Base-by-base conservation (phyloP, 1,140 invertebrate species). In the Pristionchus pacificus region DNA sequence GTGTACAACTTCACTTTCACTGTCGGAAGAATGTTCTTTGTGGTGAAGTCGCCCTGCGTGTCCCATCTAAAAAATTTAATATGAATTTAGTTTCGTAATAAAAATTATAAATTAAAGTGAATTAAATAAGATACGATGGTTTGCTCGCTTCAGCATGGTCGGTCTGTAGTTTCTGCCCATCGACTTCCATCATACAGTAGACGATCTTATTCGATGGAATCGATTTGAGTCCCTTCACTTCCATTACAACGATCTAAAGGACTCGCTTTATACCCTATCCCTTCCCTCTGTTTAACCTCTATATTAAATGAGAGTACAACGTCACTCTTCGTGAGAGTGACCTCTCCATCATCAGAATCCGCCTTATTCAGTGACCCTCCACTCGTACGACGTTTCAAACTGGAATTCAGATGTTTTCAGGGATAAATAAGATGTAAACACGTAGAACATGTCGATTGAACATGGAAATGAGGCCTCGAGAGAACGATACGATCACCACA, bases 101-200 rank as follows among this genome's bases (percentile, higher is more conserved):
- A 27, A 15, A n/a, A 13, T 24, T 63, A n/a, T 19, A 27, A 49
- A 24, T 10, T 19, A 6, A 63, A 72, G 19, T 2, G 28, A 32
- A 71, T 77, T n/a, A 24, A 3, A 76, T n/a, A 14, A 6, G 3
- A 10, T 29, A 71, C 60, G 60, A 59, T 61, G 29, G 95, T 86
- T 98, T 98, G 0, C 93, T 95, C 19, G 95, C 95, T 87, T 98
- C 95, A 1, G 95, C 95, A 86, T 98, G 95, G 87, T 98, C 97
- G 6, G 97, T 99, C 87, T 98, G 95, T 55, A 98, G 87, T 85
- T 98, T 98, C 84, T 97, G 93, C 31, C 86, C 86, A 75, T 98
- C 95, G 0, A 98, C 94, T 87, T 99, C 96, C 97, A 99, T 98
- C 28, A 95, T 98, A 85, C 97, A 98, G 87, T 98, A 99, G 32